Evolutionary conservation across 2,888 invertebrate species (phyloP).

Genomic region (Podabrus alpinus): DNA sequence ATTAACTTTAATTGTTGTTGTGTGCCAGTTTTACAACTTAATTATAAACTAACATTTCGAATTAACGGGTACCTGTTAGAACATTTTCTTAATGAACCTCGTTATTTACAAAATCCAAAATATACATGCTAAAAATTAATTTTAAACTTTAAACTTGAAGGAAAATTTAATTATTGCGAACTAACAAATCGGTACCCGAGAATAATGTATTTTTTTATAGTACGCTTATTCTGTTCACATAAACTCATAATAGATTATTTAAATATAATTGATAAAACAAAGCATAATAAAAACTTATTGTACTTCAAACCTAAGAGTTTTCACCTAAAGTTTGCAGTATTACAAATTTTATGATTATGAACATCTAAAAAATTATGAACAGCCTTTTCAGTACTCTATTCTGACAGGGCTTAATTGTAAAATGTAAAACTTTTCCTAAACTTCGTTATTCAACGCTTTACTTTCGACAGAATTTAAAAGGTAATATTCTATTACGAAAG

Average conservation of each 20-base stretch:
- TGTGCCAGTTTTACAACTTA: neutral
- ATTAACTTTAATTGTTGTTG: neutral
- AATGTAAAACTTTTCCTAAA: neutral
- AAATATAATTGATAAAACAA: neutral
- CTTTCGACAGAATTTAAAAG: neutral
- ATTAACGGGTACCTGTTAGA: neutral
- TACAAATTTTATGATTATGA: neutral
- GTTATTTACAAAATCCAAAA: neutral
- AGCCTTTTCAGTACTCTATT: neutral
- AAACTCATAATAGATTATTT: neutral
- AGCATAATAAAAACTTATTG: neutral
- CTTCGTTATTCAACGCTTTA: neutral
- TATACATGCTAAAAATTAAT: neutral
- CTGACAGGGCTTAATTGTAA: neutral
- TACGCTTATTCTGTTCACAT: too few species aligned
- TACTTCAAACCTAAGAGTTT: neutral
- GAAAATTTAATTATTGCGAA: neutral
- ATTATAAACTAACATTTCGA: neutral
- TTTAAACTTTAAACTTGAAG: neutral
- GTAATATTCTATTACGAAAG: neutral
- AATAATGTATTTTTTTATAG: too few species aligned
- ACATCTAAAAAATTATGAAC: neutral
- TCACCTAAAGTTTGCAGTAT: neutral
- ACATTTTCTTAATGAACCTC: neutral
- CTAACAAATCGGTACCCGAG: neutral